Conservation (phyloP, 2,888 invertebrate genomes). For the Pedicia rivosa region DNA sequence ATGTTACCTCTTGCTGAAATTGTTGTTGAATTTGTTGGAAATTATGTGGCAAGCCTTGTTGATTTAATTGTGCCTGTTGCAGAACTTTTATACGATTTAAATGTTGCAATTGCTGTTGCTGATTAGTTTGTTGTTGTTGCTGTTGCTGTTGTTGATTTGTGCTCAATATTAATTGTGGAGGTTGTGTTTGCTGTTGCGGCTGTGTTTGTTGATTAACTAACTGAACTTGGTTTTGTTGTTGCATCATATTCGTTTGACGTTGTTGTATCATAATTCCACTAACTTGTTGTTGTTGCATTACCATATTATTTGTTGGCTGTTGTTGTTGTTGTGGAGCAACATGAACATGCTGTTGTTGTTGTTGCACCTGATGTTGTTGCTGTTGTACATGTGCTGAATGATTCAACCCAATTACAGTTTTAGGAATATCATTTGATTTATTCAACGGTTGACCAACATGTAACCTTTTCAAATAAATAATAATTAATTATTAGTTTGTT, state of each 20-base stretch:
- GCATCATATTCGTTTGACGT: background rate
- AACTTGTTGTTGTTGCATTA: conserved; percentile 16
- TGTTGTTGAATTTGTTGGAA: conserved; percentile 36
- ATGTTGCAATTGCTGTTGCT: conserved; percentile 23
- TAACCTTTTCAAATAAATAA: no score
- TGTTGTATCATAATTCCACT: conserved; percentile 14
- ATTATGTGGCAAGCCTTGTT: conserved; percentile 13
- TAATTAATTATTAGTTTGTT: no score
- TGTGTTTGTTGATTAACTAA: no score
- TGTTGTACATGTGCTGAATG: background rate
- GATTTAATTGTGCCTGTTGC: conserved; percentile 15
- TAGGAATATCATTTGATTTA: background rate
- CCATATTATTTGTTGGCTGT: background rate
- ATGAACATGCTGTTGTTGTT: conserved; percentile 1
- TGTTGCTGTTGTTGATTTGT: conserved; percentile 8
- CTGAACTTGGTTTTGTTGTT: background rate
- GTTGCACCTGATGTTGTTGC: background rate
- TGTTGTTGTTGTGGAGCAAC: conserved; percentile 11
- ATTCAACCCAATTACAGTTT: background rate
- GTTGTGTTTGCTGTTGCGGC: conserved; percentile 1
- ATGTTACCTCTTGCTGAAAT: conserved; percentile 32
- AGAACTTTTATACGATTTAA: conserved; percentile 8
- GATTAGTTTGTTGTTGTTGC: conserved; percentile 8
- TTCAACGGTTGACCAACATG: no score
- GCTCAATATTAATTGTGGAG: conserved; percentile 9